Evolutionary conservation across 2,113 vertebrate species (phyloP).

Genomic region (Protobothrops mucrosquamatus): DNA sequence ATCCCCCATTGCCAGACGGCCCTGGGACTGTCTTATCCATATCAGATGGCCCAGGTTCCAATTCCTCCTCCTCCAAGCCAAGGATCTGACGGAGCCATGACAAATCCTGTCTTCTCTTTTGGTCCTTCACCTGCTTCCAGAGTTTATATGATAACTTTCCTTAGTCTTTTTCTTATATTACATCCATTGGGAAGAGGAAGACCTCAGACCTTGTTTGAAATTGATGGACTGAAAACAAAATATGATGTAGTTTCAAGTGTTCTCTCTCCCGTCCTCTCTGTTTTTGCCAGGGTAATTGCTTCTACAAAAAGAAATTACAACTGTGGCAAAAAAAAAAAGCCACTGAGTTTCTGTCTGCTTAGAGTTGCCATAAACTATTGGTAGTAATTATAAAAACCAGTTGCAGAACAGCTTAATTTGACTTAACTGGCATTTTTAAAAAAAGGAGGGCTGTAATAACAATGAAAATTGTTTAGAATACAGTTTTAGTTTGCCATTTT

Average conservation of each 20-base stretch:
- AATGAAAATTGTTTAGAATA: constrained; percentile 55
- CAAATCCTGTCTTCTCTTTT: constrained; percentile 4
- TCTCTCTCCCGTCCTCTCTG: constrained; percentile 65
- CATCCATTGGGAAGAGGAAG: constrained; percentile 47
- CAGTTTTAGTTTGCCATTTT: constrained; percentile 47
- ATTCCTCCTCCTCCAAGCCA: not conserved
- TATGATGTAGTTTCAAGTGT: constrained; percentile 69
- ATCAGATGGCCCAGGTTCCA: no score
- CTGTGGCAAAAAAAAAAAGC: constrained; percentile 52
- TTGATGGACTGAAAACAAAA: constrained; percentile 78
- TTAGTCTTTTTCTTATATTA: constrained; percentile 53
- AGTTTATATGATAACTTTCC: constrained; percentile 42
- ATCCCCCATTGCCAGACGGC: no score
- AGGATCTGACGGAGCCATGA: no score
- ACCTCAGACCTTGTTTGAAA: constrained; percentile 62
- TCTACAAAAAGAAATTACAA: constrained; percentile 73
- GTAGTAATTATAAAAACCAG: constrained; percentile 73
- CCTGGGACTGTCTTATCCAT: no score
- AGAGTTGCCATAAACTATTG: constrained; percentile 71
- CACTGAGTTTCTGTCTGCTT: constrained; percentile 57
- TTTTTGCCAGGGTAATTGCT: constrained; percentile 70
- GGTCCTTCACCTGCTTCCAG: constrained; percentile 30
- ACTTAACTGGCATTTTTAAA: constrained; percentile 72
- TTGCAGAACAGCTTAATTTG: constrained; percentile 68
- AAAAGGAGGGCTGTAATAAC: constrained; percentile 31